phyloP scores from a whole-genome alignment of 2,888 invertebrate species.

The Reticulitermes lucifugus region DNA sequence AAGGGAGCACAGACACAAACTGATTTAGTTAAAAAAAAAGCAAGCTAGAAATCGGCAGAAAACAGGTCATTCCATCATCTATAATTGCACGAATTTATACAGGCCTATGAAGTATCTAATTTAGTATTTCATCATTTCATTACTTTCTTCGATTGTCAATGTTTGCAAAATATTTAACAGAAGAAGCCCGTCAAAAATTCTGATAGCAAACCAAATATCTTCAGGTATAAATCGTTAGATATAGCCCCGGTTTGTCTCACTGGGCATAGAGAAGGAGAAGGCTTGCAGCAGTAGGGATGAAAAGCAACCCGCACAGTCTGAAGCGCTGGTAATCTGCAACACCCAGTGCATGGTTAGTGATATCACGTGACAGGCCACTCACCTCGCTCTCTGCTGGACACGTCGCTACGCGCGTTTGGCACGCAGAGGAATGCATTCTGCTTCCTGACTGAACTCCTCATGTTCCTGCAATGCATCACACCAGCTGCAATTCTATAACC shows the following conservation, averaged over 20 bases:
- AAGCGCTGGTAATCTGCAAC: conserved; percentile 11
- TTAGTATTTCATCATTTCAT: too few species aligned
- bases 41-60: too few species aligned
- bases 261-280: not conserved
- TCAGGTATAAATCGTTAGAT: not conserved
- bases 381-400: conserved; percentile 7
- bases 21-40: too few species aligned
- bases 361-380: conserved; percentile 11
- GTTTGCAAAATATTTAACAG: not conserved
- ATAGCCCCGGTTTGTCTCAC: not conserved
- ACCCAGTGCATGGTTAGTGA: conserved; percentile 24
- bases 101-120: too few species aligned
- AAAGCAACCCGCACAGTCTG: not conserved
- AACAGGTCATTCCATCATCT: too few species aligned
- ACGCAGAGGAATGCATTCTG: conserved; percentile 72
- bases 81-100: too few species aligned
- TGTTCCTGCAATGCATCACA: conserved; percentile 41
- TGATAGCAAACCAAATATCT: not conserved
- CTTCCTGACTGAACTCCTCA: conserved; percentile 57
- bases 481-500: conserved; percentile 7
- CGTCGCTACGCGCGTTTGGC: conserved; percentile 68
- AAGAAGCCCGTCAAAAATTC: not conserved
- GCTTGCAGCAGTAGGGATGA: not conserved
- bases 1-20: too few species aligned
- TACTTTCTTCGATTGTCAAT: not conserved